Evolutionary conservation across 2,113 vertebrate species (phyloP).

Genomic region (Astur gentilis): DNA sequence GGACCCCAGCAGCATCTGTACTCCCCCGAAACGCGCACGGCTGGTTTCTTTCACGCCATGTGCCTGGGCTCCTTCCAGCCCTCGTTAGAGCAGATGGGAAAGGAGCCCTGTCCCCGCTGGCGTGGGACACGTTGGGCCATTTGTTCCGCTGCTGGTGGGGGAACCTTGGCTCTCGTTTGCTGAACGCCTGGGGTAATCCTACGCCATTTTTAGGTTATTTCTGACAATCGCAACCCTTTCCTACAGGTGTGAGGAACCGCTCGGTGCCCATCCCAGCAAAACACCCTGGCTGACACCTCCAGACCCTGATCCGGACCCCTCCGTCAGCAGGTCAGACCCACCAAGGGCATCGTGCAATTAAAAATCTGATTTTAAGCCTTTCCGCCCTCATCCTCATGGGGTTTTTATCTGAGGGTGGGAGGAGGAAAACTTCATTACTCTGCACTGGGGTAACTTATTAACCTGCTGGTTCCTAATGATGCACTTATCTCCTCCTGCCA

Average conservation of each 20-base stretch:
- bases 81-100: background rate
- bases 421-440: background rate
- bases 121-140: rapidly evolving
- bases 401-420: background rate
- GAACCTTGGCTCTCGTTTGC: background rate
- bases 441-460: background rate
- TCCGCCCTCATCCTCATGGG: background rate
- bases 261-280: background rate
- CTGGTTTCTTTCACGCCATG: rapidly evolving
- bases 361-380: background rate
- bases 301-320: background rate
- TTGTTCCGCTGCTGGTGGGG: background rate
- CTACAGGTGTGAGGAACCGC: rapidly evolving
- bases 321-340: background rate
- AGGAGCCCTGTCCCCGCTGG: background rate
- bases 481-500: background rate
- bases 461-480: background rate
- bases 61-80: background rate
- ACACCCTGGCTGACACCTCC: background rate
- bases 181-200: background rate
- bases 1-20: background rate
- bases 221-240: background rate
- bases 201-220: background rate
- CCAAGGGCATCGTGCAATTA: background rate
- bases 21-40: rapidly evolving